Conservation (phyloP, 2,888 invertebrate genomes). For the Strigamia maritima region DNA sequence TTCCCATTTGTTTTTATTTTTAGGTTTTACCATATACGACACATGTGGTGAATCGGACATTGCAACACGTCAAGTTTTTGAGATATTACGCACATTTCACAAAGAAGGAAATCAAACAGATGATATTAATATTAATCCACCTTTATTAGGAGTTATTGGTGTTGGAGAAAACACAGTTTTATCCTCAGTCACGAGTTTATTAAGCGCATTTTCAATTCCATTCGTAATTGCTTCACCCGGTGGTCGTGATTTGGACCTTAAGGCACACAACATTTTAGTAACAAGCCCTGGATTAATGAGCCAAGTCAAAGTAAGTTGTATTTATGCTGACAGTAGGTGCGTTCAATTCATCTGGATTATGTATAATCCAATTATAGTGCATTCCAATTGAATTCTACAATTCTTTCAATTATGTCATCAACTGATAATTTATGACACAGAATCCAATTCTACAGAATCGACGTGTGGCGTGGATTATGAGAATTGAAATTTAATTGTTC, state of each 20-base stretch:
- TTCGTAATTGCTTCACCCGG: slow-evolving; percentile 45
- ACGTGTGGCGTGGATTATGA: too few species aligned
- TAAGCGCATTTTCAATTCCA: slow-evolving; percentile 44
- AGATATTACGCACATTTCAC: background rate
- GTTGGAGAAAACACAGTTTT: slow-evolving; percentile 44
- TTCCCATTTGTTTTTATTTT: background rate
- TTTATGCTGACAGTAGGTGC: too few species aligned
- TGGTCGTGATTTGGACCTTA: slow-evolving; percentile 41
- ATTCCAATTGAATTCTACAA: too few species aligned
- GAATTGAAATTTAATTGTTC: too few species aligned
- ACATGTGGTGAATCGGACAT: background rate
- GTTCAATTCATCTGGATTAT: too few species aligned
- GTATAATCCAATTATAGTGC: too few species aligned
- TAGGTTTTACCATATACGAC: background rate
- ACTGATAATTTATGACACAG: too few species aligned
- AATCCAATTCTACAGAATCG: too few species aligned
- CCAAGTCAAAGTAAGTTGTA: slow-evolving; percentile 46
- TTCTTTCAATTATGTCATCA: too few species aligned
- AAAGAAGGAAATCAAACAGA: background rate
- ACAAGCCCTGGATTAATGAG: slow-evolving; percentile 48
- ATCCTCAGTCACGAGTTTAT: slow-evolving; percentile 42
- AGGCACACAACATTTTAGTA: slow-evolving; percentile 46
- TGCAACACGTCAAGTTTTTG: background rate
- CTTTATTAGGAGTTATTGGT: slow-evolving; percentile 43
- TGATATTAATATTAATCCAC: too few species aligned